Percentiles rank a stretch among this genome's conserved stretches.
Conservation (phyloP, 2,888 invertebrate genomes). For the Andrena praecox region DNA sequence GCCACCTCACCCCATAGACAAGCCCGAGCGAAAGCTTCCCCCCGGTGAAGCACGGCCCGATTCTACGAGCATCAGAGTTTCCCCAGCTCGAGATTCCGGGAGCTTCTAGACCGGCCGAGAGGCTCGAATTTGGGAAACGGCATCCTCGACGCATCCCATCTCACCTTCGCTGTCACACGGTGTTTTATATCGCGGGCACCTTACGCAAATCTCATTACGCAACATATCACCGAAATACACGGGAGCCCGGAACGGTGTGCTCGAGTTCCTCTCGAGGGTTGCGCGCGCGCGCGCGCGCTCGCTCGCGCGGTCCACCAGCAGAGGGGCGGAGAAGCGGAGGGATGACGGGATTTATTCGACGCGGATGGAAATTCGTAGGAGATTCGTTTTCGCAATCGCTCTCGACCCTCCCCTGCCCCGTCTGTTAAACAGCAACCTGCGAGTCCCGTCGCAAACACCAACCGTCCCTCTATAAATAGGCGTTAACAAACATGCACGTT, state of each 20-base stretch:
- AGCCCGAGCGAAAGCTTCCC: background rate
- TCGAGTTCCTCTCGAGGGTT: slow-evolving; percentile 59
- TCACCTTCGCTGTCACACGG: slow-evolving; percentile 61
- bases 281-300: background rate
- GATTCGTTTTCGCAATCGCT: slow-evolving; percentile 39
- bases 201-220: slow-evolving; percentile 81
- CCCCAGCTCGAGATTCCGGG: background rate
- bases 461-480: slow-evolving; percentile 49
- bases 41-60: too few relatives aligned
- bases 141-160: slow-evolving; percentile 36
- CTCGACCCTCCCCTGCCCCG: background rate
- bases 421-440: slow-evolving; percentile 31
- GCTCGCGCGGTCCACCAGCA: too few relatives aligned
- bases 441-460: slow-evolving; percentile 41
- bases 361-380: slow-evolving; percentile 40
- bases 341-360: slow-evolving; percentile 16
- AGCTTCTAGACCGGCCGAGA: background rate
- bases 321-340: slow-evolving; percentile 9
- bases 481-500: slow-evolving; percentile 51
- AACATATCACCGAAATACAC: slow-evolving; percentile 80
- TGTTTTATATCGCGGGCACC: slow-evolving; percentile 70
- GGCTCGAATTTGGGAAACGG: slow-evolving; percentile 17
- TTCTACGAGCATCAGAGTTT: background rate
- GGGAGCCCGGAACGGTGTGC: slow-evolving; percentile 73
- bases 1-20: background rate